Base-by-base conservation (phyloP, 2,797 vertebrate genomes). In the Leuciscus waleckii region DNA sequence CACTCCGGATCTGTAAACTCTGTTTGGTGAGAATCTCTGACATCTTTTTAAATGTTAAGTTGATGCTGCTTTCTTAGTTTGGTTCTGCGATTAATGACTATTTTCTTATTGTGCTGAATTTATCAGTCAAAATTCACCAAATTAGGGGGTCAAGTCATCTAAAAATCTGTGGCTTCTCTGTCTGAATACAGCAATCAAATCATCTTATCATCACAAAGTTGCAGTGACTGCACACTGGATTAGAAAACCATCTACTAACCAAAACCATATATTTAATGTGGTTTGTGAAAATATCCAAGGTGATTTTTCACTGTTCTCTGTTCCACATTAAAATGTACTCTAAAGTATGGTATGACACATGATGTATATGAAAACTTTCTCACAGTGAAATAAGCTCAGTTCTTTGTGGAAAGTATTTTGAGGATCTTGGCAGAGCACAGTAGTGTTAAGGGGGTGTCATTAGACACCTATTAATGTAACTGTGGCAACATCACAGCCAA, bases 401-500 rank as follows among this genome's bases (percentile, higher is more conserved):
- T 78, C 49, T 69, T 43, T 77, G 63, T 69, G 63, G 41, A 54
- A 68, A 81, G 41, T 79, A 79, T 79, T 78, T 79, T 63, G 56
- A 61, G 56, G 76, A 46, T 78, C 63, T 78, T 77, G 82, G 74
- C 49, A 58, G 37, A 77, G 75, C 49, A 78, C 74, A 68, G 35
- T 35, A 7, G 63, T 68, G 79, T 81, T 54, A 81, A 69, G 79
- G 41, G 73, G 74, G 65, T 84, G 82, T 84, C 49, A 78, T 68
- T 84, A 78, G n/a, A 69, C 10, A 8, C 43, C 74, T 77, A 78
- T 78, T 84, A 78, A 84, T 78, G 63, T 77, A 77, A 69, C 63
- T 78, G 74, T 69, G 11, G 65, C 49, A 56, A 78, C 49, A 84
- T 70, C 82, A 84, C 63, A 43, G 82, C 74, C 74, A 69, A 58